phyloP scores from a whole-genome alignment of 2,113 vertebrate genomes.

The Eleginops maclovinus region DNA sequence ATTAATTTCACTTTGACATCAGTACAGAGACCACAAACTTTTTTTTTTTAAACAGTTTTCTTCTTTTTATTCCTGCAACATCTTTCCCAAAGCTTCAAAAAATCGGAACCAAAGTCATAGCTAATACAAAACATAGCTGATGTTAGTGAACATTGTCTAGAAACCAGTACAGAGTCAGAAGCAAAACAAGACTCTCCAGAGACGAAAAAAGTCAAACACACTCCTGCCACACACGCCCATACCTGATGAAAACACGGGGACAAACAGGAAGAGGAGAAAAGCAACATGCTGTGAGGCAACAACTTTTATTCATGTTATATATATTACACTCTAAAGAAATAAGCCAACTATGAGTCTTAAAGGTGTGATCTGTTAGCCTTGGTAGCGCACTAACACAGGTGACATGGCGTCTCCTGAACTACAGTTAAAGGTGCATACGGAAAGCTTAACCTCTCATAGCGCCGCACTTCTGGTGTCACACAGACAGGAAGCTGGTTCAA shows the following conservation, averaged over 20 bases:
- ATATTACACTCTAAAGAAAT: slow-evolving; percentile 59
- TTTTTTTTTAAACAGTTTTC: slow-evolving; percentile 31
- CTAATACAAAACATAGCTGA: slow-evolving; percentile 78
- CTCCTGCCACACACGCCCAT: slow-evolving; percentile 46
- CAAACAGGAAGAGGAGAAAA: slow-evolving; percentile 34
- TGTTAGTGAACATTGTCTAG: slow-evolving; percentile 76
- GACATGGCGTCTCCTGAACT: slow-evolving; percentile 29
- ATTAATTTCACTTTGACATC: slow-evolving; percentile 86
- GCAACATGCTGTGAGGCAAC: slow-evolving; percentile 68
- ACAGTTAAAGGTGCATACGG: slow-evolving; percentile 1
- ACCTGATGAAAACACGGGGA: slow-evolving; percentile 48
- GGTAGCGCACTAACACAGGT: slow-evolving; percentile 15
- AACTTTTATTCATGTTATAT: slow-evolving; percentile 29
- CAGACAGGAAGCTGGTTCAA: slow-evolving; percentile 7
- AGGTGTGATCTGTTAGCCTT: slow-evolving; percentile 25
- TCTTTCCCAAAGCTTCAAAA: slow-evolving; percentile 67
- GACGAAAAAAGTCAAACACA: slow-evolving; percentile 46
- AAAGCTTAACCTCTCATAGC: slow-evolving; percentile 26
- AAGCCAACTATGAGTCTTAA: slow-evolving; percentile 28
- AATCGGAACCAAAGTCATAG: slow-evolving; percentile 73
- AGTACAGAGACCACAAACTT: slow-evolving; percentile 82
- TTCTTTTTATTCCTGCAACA: slow-evolving; percentile 51
- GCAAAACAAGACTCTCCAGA: slow-evolving; percentile 46
- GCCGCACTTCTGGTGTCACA: slow-evolving; percentile 21
- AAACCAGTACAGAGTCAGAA: slow-evolving; percentile 65